These are phyloP conservation scores for Cataglyphis cursor DNA, from an alignment of 2,888 invertebrate species.

Conservation along the genomic window DNA sequence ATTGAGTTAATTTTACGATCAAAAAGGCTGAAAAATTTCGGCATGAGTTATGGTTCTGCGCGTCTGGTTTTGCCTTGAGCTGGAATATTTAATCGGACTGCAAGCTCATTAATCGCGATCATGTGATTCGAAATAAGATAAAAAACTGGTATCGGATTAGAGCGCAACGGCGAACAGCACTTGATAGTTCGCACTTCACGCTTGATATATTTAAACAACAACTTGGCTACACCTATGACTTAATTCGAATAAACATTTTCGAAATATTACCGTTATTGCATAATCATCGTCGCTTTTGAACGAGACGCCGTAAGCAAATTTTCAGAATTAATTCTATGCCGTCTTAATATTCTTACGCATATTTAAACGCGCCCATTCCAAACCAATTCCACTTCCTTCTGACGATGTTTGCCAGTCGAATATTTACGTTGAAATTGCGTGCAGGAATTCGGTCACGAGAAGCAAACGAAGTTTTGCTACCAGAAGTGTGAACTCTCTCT, in stretches of 20 bases:
- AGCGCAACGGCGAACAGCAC: constrained; percentile 12
- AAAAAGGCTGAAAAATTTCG: background rate
- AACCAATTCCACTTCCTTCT: background rate
- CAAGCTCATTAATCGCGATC: constrained; percentile 23
- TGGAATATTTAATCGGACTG: constrained; percentile 39
- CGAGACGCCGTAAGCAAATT: background rate
- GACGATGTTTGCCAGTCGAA: constrained; percentile 1
- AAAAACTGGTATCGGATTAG: constrained; percentile 62
- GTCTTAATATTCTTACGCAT: background rate
- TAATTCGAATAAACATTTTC: constrained; percentile 11
- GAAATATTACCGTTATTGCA: constrained; percentile 1
- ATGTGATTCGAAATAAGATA: constrained; percentile 30
- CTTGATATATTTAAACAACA: constrained; percentile 13
- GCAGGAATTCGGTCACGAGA: background rate
- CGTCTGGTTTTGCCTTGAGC: background rate
- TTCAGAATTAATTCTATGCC: background rate
- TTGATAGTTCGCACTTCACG: constrained; percentile 36
- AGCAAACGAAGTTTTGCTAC: constrained; percentile 9
- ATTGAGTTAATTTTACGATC: background rate
- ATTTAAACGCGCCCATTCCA: background rate
- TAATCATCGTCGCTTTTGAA: constrained; percentile 19
- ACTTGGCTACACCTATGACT: background rate
- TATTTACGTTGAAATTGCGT: constrained; percentile 29
- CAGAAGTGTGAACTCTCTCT: background rate
- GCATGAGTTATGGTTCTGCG: background rate